A percentile compares a stretch with the other conserved stretches of the same genome.
These are phyloP conservation scores for Aphidoletes aphidimyza DNA, from an alignment of 2,888 invertebrate genomes.

Conservation along the genomic window DNA sequence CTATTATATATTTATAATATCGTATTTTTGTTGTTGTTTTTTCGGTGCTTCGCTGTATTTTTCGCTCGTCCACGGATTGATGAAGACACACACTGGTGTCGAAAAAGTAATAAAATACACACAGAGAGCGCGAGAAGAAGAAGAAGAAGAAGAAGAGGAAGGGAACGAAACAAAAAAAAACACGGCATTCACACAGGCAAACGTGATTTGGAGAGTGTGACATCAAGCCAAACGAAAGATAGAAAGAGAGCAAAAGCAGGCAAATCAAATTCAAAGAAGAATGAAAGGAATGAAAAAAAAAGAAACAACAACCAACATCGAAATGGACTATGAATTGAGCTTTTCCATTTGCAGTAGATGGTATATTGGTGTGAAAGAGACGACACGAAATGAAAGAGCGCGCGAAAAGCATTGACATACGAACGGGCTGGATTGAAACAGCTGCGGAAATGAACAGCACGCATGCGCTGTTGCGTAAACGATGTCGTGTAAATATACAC, in stretches of 20 bases:
- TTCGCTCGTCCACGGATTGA: neutral
- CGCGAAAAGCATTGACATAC: neutral
- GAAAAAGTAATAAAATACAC: neutral
- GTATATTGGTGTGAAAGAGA: too few relatives aligned
- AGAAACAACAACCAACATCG: too few relatives aligned
- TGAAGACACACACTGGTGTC: neutral
- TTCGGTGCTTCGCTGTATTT: too few relatives aligned
- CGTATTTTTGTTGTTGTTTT: too few relatives aligned
- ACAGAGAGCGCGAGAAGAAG: neutral
- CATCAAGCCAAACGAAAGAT: too few relatives aligned
- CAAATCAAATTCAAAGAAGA: neutral
- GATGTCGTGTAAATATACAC: neutral
- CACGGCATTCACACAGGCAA: neutral
- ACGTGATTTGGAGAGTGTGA: neutral
- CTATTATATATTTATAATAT: too few relatives aligned
- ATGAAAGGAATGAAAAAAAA: too few relatives aligned
- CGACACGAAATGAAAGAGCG: too few relatives aligned
- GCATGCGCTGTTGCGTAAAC: neutral
- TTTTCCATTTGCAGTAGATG: too few relatives aligned
- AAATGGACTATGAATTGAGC: too few relatives aligned
- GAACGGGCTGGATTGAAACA: slow-evolving; percentile 3
- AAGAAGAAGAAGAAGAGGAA: neutral
- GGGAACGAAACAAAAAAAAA: neutral
- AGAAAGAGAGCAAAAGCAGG: neutral
- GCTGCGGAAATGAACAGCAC: slow-evolving; percentile 18